Percentiles rank a stretch among this genome's conserved stretches.
phyloP scores from a whole-genome alignment of 30 jellyfish, hydroid and myxozoan species.

The Cassiopea andromeda region DNA sequence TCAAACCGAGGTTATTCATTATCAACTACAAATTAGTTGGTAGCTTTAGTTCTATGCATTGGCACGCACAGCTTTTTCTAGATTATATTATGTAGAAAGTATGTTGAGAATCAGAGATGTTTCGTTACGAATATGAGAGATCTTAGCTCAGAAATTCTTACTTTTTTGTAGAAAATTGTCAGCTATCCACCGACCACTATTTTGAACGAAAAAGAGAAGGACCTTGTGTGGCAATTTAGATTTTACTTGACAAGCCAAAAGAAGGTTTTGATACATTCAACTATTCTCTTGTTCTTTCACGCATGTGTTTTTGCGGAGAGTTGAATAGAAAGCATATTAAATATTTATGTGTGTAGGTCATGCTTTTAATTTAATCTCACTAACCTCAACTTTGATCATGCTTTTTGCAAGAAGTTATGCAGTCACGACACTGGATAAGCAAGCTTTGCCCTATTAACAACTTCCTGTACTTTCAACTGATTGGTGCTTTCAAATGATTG shows the following conservation, averaged over 20 bases:
- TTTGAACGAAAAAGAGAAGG: conserved; percentile 95
- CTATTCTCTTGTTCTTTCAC: too few species aligned
- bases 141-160: neutral
- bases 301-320: too few species aligned
- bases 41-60: too few species aligned
- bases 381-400: too few species aligned
- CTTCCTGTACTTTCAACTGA: too few species aligned
- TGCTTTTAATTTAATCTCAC: too few species aligned
- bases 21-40: neutral
- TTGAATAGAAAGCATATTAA: too few species aligned
- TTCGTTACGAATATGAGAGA: neutral
- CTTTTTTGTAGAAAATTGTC: conserved; percentile 81
- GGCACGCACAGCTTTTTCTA: neutral
- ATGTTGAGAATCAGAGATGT: neutral
- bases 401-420: too few species aligned
- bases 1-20: neutral
- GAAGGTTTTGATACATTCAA: conserved; percentile 55
- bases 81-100: neutral
- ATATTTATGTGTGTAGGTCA: too few species aligned
- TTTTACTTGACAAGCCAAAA: conserved; percentile 89
- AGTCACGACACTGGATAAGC: too few species aligned
- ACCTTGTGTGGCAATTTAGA: conserved; percentile 95
- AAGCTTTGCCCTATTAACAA: too few species aligned
- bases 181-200: conserved; percentile 92
- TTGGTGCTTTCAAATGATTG: too few species aligned